Evolutionary conservation across 2,113 vertebrate species (phyloP).

Genomic region (Sminthopsis crassicaudata): DNA sequence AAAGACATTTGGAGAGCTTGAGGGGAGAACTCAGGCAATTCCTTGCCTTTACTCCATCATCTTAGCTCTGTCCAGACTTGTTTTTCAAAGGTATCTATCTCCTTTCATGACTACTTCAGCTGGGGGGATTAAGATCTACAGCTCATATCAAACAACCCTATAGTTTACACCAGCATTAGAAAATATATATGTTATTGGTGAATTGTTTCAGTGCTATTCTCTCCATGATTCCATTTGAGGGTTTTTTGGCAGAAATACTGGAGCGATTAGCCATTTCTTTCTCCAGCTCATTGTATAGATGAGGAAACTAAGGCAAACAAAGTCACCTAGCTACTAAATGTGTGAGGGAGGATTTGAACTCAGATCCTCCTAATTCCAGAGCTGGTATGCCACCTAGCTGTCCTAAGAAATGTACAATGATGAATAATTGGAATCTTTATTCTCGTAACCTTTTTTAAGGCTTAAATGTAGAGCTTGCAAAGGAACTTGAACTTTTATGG

Average conservation of each 20-base stretch:
- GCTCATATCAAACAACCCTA: conserved; percentile 39
- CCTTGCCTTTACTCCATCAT: too few species aligned
- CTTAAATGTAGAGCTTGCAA: background rate
- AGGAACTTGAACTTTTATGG: background rate
- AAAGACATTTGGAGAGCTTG: too few species aligned
- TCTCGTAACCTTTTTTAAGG: background rate
- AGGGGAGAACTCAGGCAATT: too few species aligned
- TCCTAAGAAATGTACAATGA: background rate
- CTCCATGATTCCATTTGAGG: background rate
- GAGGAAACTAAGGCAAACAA: background rate
- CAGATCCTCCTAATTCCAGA: background rate
- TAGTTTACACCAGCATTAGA: conserved; percentile 20
- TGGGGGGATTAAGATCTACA: conserved; percentile 30
- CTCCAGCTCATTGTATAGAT: background rate
- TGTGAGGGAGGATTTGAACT: background rate
- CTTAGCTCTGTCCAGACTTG: background rate
- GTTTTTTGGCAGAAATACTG: background rate
- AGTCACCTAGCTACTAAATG: background rate
- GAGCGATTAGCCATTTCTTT: background rate
- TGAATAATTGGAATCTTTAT: background rate
- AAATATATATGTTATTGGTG: background rate
- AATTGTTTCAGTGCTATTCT: background rate
- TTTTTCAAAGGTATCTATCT: conserved; percentile 38
- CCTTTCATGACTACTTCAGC: conserved; percentile 31
- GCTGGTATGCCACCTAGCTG: background rate